Percentiles rank a stretch among this genome's conserved stretches.
Evolutionary conservation across 2,113 vertebrate species (phyloP).

Genomic region (Pycnonotus jocosus): DNA sequence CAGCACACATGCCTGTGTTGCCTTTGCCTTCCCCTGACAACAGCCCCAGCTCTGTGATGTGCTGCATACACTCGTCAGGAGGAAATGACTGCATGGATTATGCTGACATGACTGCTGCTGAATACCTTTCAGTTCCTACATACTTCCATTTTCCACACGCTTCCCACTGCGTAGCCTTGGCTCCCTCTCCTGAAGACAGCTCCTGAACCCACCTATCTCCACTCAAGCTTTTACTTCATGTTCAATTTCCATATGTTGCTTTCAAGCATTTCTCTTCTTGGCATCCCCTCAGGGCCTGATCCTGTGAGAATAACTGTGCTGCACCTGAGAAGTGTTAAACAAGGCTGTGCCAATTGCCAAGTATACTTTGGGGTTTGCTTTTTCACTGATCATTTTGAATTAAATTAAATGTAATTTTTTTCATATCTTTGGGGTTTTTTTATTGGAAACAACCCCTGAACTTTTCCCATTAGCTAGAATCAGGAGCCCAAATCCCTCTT

Average conservation of each 20-base stretch:
- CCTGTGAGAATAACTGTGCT: not conserved
- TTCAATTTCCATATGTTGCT: conserved; percentile 1
- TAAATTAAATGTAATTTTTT: not conserved
- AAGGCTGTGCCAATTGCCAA: not conserved
- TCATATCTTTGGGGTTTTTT: not conserved
- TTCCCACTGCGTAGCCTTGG: not conserved
- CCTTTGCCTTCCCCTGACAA: not conserved
- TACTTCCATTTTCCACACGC: not conserved
- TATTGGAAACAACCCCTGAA: not conserved
- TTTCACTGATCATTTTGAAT: not conserved
- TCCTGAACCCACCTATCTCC: not conserved
- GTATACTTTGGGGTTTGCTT: not conserved
- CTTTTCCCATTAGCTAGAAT: not conserved
- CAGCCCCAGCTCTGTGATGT: not conserved
- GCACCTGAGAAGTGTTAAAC: not conserved
- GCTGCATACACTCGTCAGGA: not conserved
- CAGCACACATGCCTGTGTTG: not conserved
- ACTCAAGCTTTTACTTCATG: not conserved
- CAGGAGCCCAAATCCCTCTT: not conserved
- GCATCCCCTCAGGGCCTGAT: conserved; percentile 4
- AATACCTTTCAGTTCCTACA: not conserved
- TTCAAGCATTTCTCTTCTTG: not conserved
- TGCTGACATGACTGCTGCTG: not conserved
- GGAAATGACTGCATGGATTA: not conserved
- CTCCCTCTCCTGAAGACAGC: not conserved